Evolutionary conservation across 2,113 vertebrate genomes (phyloP).

Genomic region (Vidua macroura): DNA sequence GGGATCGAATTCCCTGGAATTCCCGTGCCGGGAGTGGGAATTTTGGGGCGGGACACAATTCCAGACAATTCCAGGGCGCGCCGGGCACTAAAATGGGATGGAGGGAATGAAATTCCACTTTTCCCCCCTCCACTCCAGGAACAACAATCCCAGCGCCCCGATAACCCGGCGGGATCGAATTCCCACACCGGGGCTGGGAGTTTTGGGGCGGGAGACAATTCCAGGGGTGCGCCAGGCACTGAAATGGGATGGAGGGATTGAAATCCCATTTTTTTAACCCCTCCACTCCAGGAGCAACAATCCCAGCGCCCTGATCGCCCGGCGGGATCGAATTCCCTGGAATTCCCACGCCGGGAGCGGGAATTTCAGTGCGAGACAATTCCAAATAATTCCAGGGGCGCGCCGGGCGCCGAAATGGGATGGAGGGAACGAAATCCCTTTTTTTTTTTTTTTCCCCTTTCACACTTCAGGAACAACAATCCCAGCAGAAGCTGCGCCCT

Average conservation of each 20-base stretch:
- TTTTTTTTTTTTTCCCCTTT: rapidly evolving
- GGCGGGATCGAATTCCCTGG: neutral
- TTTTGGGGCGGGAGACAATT: neutral
- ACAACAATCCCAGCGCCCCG: neutral
- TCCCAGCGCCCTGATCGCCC: neutral
- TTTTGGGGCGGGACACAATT: too few relatives aligned
- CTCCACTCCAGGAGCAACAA: neutral
- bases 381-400: neutral
- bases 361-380: neutral
- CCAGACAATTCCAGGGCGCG: too few relatives aligned
- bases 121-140: neutral
- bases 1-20: too few relatives aligned
- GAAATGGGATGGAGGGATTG: rapidly evolving
- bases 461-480: neutral
- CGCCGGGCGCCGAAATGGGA: rapidly evolving
- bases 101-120: neutral
- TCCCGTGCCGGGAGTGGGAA: too few relatives aligned
- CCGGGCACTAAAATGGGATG: too few relatives aligned
- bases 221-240: neutral
- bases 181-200: rapidly evolving
- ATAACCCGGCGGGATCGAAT: neutral
- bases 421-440: rapidly evolving
- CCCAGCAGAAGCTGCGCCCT: constrained; percentile 43
- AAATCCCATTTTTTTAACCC: neutral
- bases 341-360: rapidly evolving